Percentiles rank a stretch among this genome's conserved stretches.
Conservation (phyloP, 2,888 invertebrate species). For the Drosophila algonquin region DNA sequence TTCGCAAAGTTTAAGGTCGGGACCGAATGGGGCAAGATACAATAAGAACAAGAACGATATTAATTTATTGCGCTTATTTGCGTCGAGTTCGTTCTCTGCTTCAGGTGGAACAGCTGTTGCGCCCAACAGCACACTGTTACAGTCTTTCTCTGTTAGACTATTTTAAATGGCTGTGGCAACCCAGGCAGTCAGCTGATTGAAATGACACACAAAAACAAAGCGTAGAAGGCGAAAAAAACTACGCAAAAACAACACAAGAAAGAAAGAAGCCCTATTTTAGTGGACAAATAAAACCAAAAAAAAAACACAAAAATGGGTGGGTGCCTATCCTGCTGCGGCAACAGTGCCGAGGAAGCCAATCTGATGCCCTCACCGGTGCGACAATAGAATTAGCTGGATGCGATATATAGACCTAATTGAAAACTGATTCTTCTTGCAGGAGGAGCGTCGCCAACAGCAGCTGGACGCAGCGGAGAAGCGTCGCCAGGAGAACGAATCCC, state of each 20-base stretch:
- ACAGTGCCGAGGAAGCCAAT: conserved; percentile 76
- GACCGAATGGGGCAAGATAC: conserved; percentile 40
- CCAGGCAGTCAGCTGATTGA: conserved; percentile 47
- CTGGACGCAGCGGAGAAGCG: conserved; percentile 89
- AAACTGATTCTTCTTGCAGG: conserved; percentile 83
- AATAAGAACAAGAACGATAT: conserved; percentile 46
- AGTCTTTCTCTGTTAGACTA: not conserved
- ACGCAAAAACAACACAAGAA: conserved; percentile 37
- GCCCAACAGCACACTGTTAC: conserved; percentile 21
- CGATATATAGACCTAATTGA: not conserved
- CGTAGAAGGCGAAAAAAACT: conserved; percentile 34
- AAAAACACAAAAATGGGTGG: conserved; percentile 68
- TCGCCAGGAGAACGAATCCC: conserved; percentile 85
- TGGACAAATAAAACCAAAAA: not conserved
- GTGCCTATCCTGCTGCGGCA: conserved; percentile 77
- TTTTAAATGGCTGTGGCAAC: not conserved
- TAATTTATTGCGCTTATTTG: conserved; percentile 22
- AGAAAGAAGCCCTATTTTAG: conserved; percentile 54
- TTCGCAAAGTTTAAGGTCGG: conserved; percentile 3
- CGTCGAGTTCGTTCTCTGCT: no score
- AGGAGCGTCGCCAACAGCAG: conserved; percentile 87
- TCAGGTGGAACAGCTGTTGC: conserved; percentile 34
- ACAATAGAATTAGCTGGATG: not conserved
- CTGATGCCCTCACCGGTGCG: conserved; percentile 81
- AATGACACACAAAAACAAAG: conserved; percentile 66